Base-by-base conservation (phyloP, 2,888 invertebrate species). In the Agrotis puta region DNA sequence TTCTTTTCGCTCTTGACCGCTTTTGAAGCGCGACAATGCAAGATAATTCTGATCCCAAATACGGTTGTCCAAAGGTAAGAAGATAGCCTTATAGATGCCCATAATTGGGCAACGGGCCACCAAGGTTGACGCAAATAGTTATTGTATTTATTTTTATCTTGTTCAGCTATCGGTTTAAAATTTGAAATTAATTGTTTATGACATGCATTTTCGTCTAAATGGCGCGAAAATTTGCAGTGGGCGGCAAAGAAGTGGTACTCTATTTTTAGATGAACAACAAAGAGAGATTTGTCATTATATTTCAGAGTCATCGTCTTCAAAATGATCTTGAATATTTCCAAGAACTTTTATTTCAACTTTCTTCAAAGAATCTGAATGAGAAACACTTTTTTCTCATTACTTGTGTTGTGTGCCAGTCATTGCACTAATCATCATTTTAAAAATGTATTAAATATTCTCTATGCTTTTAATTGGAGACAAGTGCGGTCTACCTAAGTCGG, bases 1-100 rank as follows among this genome's bases (percentile, higher is more conserved):
- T 33, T 33, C 13, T 50, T 63, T 47, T 70, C 22, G 79, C 9
- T 70, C 83, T 83, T 83, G 79, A 82, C 85, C 80, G 63, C 74
- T 66, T 82, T 83, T 82, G 48, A 63, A 51, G 51, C 16, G 53
- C 71, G 64, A 82, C 77, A 85, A 82, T 75, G 59, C 16, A 54
- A 71, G 63, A 66, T 76, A 76, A 76, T 75, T 81, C 64, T 27
- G 47, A 18, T 62, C 11, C 79, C 83, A 79, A 71, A 78, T 70
- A 81, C 62, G 79, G 83, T 27, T 51, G 51, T 22, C 64, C 20
- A 69, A 78, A 56, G 59, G 56, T 65, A 66, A 73, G 50, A 45
- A 51, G 75, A 73, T 71, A 66, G 58, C 85, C 77, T 77, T 66
- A 74, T 48, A 33, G 48, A 59, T 64, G 48, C 24, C 79, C 63